Evolutionary conservation across 1,140 invertebrate species (phyloP).

Genomic region (Heliconius nattereri): DNA sequence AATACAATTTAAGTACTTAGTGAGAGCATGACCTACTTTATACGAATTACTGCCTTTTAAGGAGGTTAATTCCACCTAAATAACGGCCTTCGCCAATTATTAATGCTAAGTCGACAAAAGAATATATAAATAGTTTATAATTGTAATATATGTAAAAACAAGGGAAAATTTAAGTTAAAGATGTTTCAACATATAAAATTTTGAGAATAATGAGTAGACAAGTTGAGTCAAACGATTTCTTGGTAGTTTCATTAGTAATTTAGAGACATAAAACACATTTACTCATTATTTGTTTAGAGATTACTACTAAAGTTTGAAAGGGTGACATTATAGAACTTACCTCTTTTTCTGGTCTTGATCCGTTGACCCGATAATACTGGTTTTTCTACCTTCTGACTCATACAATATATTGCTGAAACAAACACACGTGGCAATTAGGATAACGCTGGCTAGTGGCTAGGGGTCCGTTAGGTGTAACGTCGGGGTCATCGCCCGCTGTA

Average conservation of each 20-base stretch:
- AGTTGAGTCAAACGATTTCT: neutral
- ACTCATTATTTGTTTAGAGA: too few relatives aligned
- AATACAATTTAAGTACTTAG: conserved; percentile 15
- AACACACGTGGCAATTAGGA: conserved; percentile 79
- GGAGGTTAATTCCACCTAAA: conserved; percentile 9
- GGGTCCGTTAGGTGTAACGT: conserved; percentile 44
- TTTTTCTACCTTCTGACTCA: conserved; percentile 99
- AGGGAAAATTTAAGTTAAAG: neutral
- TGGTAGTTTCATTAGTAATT: neutral
- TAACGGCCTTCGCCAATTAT: neutral
- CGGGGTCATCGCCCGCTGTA: conserved; percentile 60
- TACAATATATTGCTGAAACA: conserved; percentile 96
- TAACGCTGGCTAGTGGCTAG: conserved; percentile 35
- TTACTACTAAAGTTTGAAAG: neutral
- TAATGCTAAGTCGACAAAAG: neutral
- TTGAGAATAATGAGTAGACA: neutral
- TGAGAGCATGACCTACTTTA: conserved; percentile 28
- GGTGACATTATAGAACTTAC: conserved; percentile 78
- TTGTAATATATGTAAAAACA: neutral
- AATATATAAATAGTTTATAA: neutral
- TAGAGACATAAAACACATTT: too few relatives aligned
- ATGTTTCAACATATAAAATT: neutral
- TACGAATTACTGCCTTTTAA: conserved; percentile 27
- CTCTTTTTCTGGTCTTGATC: conserved; percentile 99
- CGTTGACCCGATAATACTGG: conserved; percentile 99